Conservation (phyloP, 2,888 invertebrate species). For the Ochropleura plecta region DNA sequence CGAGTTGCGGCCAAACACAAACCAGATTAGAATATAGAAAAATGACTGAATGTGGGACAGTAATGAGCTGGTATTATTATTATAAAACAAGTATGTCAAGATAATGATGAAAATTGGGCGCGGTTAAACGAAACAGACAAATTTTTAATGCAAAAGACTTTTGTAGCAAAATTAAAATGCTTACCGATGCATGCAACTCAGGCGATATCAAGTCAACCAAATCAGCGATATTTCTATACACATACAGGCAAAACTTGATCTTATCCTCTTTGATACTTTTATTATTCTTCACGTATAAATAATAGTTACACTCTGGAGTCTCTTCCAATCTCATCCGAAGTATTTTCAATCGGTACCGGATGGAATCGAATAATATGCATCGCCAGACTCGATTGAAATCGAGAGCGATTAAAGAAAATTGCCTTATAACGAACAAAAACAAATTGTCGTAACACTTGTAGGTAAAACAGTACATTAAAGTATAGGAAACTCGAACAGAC, state of each 20-base stretch:
- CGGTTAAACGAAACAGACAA: background rate
- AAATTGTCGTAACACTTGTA: constrained; percentile 71
- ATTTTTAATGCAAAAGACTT: background rate
- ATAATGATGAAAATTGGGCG: too few species aligned
- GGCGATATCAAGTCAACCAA: constrained; percentile 79
- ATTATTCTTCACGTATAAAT: constrained; percentile 79
- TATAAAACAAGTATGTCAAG: too few species aligned
- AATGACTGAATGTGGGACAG: too few species aligned
- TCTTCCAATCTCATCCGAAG: constrained; percentile 80
- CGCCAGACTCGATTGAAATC: constrained; percentile 85
- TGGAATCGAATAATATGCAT: constrained; percentile 78
- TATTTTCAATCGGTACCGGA: constrained; percentile 79
- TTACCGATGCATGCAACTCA: constrained; percentile 82
- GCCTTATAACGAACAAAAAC: constrained; percentile 71
- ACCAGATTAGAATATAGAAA: too few species aligned
- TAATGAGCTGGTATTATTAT: too few species aligned
- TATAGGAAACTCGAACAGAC: constrained; percentile 74
- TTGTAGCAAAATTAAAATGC: constrained; percentile 38
- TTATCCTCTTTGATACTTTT: constrained; percentile 79
- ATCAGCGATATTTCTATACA: constrained; percentile 82
- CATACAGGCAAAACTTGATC: constrained; percentile 74
- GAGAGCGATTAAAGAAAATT: constrained; percentile 78
- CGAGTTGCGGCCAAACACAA: too few species aligned
- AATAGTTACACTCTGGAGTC: constrained; percentile 73
- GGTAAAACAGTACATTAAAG: constrained; percentile 71